Percentiles rank a stretch among this genome's conserved stretches.
These are phyloP conservation scores for Aphaenogaster ashmeadi DNA, from an alignment of 1,140 invertebrate species.

Conservation along the genomic window DNA sequence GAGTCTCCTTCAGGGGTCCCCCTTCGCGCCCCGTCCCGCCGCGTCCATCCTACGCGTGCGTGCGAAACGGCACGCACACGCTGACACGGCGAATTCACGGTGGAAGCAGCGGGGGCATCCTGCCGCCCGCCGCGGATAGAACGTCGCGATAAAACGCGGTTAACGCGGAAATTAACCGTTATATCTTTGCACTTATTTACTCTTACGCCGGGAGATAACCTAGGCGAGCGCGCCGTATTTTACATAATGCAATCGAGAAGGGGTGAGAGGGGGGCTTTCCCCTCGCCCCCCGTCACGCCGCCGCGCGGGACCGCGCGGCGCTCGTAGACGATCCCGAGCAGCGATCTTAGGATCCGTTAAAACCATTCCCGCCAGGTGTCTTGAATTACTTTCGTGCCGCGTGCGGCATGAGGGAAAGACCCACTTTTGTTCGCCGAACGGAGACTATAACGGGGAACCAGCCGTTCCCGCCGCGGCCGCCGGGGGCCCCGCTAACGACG, in stretches of 20 bases:
- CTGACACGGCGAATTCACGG: constrained; percentile 69
- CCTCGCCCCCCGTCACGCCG: neutral
- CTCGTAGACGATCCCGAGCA: constrained; percentile 11
- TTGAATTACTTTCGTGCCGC: constrained; percentile 57
- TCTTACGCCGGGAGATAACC: constrained; percentile 76
- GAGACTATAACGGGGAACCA: constrained; percentile 53
- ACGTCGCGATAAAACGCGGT: constrained; percentile 84
- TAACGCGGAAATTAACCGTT: constrained; percentile 87
- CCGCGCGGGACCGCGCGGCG: constrained; percentile 1
- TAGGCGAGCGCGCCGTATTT: constrained; percentile 68
- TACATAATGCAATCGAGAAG: constrained; percentile 70
- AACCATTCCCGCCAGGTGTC: constrained; percentile 58
- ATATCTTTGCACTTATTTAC: constrained; percentile 87
- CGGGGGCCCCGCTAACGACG: constrained; percentile 32
- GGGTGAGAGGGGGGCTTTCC: no score
- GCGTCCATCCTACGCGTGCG: constrained; percentile 12
- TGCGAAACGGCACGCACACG: constrained; percentile 15
- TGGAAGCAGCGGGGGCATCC: constrained; percentile 79
- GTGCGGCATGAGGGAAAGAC: constrained; percentile 45
- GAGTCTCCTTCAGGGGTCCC: neutral
- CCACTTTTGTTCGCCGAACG: constrained; percentile 59
- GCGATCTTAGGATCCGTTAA: constrained; percentile 67
- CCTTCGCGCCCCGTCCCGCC: neutral
- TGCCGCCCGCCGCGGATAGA: constrained; percentile 83
- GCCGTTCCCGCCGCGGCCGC: constrained; percentile 11